A percentile compares a stretch with the other conserved stretches of the same genome.
phyloP scores from a whole-genome alignment of 2,888 invertebrate genomes.

The Tetrapedia diversipes region DNA sequence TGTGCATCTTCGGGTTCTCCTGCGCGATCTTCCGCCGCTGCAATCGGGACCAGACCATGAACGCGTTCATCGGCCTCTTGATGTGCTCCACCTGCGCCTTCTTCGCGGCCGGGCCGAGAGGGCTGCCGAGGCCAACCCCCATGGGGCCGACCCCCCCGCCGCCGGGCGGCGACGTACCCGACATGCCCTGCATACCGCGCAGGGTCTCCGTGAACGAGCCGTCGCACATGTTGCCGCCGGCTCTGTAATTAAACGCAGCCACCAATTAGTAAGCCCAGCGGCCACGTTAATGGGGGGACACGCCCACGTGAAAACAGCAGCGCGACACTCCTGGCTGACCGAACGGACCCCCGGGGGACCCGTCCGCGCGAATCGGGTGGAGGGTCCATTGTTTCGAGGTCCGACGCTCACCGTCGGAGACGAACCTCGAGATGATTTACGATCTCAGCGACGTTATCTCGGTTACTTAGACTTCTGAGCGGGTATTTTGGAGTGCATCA shows the following conservation, averaged over 20 bases:
- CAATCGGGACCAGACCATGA: slow-evolving; percentile 98
- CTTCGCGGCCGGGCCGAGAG: slow-evolving; percentile 83
- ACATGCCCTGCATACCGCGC: slow-evolving; percentile 86
- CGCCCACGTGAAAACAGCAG: slow-evolving; percentile 46
- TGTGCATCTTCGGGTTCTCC: slow-evolving; percentile 99
- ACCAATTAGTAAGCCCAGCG: slow-evolving; percentile 57
- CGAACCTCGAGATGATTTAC: slow-evolving; percentile 39
- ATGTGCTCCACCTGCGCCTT: slow-evolving; percentile 93
- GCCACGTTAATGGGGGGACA: slow-evolving; percentile 52
- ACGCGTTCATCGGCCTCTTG: slow-evolving; percentile 99
- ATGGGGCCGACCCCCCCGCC: slow-evolving; percentile 85
- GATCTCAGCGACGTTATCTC: slow-evolving; percentile 30
- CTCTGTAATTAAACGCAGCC: slow-evolving; percentile 84
- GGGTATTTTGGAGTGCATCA: not conserved
- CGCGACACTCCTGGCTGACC: slow-evolving; percentile 39
- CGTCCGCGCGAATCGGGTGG: not conserved
- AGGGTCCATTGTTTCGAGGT: slow-evolving; percentile 31
- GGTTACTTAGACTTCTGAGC: slow-evolving; percentile 13
- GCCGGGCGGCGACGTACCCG: slow-evolving; percentile 83
- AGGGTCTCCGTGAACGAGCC: slow-evolving; percentile 86
- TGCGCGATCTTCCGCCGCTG: slow-evolving; percentile 97
- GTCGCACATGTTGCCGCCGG: slow-evolving; percentile 90
- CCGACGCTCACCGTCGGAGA: slow-evolving; percentile 9
- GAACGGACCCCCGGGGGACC: not conserved
- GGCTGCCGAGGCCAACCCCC: slow-evolving; percentile 82